Evolutionary conservation across 1,140 invertebrate species (phyloP).

Genomic region (Diploscapter pachys): DNA sequence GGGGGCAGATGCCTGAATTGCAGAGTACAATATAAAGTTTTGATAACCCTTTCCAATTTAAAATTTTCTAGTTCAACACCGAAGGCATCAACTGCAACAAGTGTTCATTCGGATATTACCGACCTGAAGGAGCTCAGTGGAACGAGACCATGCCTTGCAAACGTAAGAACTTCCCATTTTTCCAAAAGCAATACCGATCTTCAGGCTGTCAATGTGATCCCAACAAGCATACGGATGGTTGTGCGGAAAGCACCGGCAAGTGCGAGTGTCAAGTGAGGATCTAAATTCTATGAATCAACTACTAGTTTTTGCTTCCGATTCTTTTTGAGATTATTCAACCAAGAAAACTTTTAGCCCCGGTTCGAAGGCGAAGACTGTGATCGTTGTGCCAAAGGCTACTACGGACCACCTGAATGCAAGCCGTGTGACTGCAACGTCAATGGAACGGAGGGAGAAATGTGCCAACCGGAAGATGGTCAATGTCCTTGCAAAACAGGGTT

Average conservation of each 20-base stretch:
- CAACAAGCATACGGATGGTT: slow-evolving; percentile 85
- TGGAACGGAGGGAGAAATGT: slow-evolving; percentile 79
- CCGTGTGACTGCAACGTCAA: slow-evolving; percentile 88
- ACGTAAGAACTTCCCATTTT: slow-evolving; percentile 65
- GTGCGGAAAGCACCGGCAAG: slow-evolving; percentile 81
- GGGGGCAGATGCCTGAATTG: slow-evolving; percentile 89
- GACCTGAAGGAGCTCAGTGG: slow-evolving; percentile 75
- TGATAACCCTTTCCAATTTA: too few relatives aligned
- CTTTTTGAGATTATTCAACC: too few relatives aligned
- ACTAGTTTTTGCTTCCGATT: too few relatives aligned
- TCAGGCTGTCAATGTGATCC: slow-evolving; percentile 82
- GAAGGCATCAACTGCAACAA: slow-evolving; percentile 94
- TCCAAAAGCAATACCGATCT: slow-evolving; percentile 21
- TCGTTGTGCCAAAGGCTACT: slow-evolving; percentile 82
- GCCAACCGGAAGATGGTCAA: slow-evolving; percentile 70
- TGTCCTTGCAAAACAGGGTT: slow-evolving; percentile 89
- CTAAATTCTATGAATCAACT: too few relatives aligned
- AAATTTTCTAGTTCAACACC: slow-evolving; percentile 63
- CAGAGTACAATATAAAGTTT: slow-evolving; percentile 13
- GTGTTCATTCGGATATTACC: slow-evolving; percentile 79
- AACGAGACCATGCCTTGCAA: slow-evolving; percentile 86
- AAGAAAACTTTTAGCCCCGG: slow-evolving; percentile 54
- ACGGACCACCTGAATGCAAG: slow-evolving; percentile 85
- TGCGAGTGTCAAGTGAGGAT: slow-evolving; percentile 73
- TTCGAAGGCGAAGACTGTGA: slow-evolving; percentile 79